These are phyloP conservation scores for Lysandra coridon DNA, from an alignment of 2,888 invertebrate genomes.

Conservation along the genomic window DNA sequence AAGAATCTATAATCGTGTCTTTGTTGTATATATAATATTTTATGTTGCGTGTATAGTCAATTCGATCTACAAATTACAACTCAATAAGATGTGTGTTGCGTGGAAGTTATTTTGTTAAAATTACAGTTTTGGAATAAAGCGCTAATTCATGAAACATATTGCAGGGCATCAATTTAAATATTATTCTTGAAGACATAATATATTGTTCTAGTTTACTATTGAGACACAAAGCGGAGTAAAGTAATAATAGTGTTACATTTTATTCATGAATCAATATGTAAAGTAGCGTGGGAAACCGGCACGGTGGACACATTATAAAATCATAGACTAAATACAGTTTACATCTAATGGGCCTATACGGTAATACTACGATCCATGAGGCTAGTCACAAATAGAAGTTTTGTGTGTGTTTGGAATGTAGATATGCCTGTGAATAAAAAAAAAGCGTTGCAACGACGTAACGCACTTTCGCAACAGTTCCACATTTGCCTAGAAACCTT, in stretches of 20 bases:
- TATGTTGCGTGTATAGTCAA: too few species aligned
- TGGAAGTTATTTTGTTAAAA: neutral
- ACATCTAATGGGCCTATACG: neutral
- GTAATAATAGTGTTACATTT: neutral
- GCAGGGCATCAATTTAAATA: too few species aligned
- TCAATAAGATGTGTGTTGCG: neutral
- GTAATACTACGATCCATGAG: neutral
- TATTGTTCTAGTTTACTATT: neutral
- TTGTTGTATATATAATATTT: too few species aligned
- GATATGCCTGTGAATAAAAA: too few species aligned
- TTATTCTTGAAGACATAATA: too few species aligned
- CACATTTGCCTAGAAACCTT: constrained; percentile 1
- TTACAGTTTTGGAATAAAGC: neutral
- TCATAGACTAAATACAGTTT: neutral
- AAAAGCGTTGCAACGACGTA: neutral
- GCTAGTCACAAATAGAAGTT: neutral
- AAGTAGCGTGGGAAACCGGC: constrained; percentile 10
- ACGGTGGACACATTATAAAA: constrained; percentile 14
- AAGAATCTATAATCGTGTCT: too few species aligned
- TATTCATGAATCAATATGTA: constrained; percentile 5
- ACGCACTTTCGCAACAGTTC: neutral
- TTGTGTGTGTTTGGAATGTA: neutral
- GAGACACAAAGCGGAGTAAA: neutral
- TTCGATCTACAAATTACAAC: neutral
- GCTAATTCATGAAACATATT: too few species aligned